These are phyloP conservation scores for Caradrina kadenii DNA, from an alignment of 2,888 invertebrate species.

Conservation along the genomic window DNA sequence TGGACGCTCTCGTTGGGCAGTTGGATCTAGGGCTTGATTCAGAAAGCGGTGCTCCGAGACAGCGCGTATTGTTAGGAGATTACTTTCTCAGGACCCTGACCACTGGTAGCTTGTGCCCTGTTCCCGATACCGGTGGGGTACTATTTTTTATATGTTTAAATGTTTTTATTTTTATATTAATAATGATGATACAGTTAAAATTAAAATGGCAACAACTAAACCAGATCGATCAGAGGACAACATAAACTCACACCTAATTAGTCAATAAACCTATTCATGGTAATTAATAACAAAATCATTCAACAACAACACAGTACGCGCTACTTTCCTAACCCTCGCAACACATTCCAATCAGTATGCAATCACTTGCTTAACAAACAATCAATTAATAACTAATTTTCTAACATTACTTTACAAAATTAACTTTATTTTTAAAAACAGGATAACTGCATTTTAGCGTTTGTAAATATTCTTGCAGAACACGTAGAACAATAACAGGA, in stretches of 20 bases:
- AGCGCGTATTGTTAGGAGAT: no score
- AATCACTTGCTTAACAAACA: constrained; percentile 29
- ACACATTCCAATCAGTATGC: constrained; percentile 38
- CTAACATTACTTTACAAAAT: constrained; percentile 15
- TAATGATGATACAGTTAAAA: no score
- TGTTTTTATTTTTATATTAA: no score
- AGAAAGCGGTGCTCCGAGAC: no score
- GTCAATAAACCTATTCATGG: not conserved
- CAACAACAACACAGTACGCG: not conserved
- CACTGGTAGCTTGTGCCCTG: no score
- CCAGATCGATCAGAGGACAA: not conserved
- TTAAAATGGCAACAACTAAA: no score
- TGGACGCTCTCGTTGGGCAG: no score
- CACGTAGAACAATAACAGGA: constrained; percentile 88
- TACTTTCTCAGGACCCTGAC: no score
- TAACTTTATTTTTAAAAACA: constrained; percentile 49
- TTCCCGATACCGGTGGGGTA: no score
- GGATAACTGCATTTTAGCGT: constrained; percentile 67
- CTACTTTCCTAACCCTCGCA: constrained; percentile 33
- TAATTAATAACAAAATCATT: constrained; percentile 7
- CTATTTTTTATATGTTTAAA: no score
- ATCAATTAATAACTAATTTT: constrained; percentile 42
- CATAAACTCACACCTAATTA: not conserved
- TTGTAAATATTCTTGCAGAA: constrained; percentile 82
- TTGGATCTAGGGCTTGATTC: no score